Conservation (phyloP, 2,113 vertebrate species). For the Bos indicus region DNA sequence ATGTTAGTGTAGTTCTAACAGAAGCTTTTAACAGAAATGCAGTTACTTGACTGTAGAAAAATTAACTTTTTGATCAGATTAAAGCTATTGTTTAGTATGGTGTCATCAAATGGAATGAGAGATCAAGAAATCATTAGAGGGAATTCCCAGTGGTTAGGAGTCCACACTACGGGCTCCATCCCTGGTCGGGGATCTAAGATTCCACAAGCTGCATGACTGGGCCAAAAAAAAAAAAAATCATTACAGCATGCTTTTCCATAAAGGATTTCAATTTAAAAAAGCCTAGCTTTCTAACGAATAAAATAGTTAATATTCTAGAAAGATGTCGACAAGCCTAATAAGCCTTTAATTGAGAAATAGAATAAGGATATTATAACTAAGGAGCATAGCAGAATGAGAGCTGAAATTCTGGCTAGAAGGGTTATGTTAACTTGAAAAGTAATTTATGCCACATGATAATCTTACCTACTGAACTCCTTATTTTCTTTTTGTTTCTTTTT, state of each 20-base stretch:
- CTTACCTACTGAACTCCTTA: neutral
- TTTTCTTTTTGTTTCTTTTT: neutral
- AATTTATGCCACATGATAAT: conserved; percentile 25
- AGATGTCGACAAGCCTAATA: conserved; percentile 55
- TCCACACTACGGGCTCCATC: neutral
- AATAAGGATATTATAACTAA: conserved; percentile 52
- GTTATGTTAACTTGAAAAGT: conserved; percentile 58
- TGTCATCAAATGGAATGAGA: neutral
- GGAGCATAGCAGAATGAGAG: conserved; percentile 18
- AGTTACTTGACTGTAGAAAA: neutral
- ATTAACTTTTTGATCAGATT: conserved; percentile 3
- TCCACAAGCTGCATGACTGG: neutral
- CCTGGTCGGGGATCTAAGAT: neutral
- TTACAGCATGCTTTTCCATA: conserved; percentile 9
- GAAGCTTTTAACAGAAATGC: neutral
- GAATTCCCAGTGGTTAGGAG: neutral
- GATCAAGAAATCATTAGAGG: conserved; percentile 1
- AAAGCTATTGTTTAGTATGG: neutral
- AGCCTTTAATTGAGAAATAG: conserved; percentile 46
- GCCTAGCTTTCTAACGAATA: conserved; percentile 18
- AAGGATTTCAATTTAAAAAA: conserved; percentile 15
- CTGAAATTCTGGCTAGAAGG: conserved; percentile 39
- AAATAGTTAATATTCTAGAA: conserved; percentile 54
- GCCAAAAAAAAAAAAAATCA: neutral
- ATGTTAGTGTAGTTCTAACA: neutral